These are phyloP conservation scores for Crenichthys baileyi DNA, from an alignment of 2,797 vertebrate genomes.

Conservation along the genomic window DNA sequence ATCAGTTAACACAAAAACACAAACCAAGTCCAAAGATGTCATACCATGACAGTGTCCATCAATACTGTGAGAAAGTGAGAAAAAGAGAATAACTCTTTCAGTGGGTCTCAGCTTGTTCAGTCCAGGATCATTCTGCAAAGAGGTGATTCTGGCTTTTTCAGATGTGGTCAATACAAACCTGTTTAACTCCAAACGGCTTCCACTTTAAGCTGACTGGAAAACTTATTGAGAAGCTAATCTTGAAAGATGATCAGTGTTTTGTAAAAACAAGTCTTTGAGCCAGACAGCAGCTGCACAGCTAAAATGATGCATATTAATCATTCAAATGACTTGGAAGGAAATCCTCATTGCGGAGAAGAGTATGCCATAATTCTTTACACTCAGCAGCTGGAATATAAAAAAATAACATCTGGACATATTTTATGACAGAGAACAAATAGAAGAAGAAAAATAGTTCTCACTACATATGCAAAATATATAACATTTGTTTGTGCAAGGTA, in stretches of 20 bases:
- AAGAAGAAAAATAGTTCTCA: not conserved
- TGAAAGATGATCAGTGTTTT: slow-evolving; percentile 3
- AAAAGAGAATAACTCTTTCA: not conserved
- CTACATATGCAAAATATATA: not conserved
- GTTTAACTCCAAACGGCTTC: slow-evolving; percentile 9
- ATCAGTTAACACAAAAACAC: too few species aligned
- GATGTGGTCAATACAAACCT: slow-evolving; percentile 39
- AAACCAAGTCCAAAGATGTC: too few species aligned
- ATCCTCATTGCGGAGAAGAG: not conserved
- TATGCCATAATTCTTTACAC: not conserved
- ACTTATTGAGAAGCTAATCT: not conserved
- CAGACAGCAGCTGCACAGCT: not conserved
- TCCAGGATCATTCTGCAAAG: not conserved
- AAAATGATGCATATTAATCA: not conserved
- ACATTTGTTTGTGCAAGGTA: not conserved
- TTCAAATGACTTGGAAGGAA: not conserved
- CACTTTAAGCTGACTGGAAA: not conserved
- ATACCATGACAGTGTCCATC: too few species aligned
- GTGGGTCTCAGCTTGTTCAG: slow-evolving; percentile 8
- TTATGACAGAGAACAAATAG: not conserved
- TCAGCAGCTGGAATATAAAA: slow-evolving; percentile 1
- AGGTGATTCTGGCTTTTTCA: slow-evolving; percentile 17
- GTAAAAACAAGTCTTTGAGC: not conserved
- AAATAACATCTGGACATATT: not conserved
- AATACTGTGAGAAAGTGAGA: slow-evolving; percentile 23